Evolutionary conservation across 2,797 vertebrate genomes (phyloP), one percentile per base, ranked within the genome.

Genomic region (Mus minutoides): DNA sequence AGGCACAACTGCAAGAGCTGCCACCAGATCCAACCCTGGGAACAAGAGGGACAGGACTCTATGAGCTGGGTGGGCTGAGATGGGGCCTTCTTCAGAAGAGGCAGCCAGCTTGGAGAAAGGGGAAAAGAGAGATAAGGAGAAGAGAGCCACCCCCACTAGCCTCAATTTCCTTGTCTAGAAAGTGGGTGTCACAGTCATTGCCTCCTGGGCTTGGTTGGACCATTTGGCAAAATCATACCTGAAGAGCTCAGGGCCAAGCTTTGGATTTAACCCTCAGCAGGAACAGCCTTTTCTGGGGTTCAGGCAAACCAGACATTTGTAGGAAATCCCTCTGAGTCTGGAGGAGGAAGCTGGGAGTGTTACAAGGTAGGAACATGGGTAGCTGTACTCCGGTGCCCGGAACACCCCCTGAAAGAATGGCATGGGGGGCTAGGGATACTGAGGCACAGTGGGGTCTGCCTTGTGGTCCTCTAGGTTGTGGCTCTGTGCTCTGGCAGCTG

Each of bases 151-250:
- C 13, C 56, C 22, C 40, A 34, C 11, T 17, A 13, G 58, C 54
- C 93, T 94, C 75, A 12, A 75, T 84, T 93, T 90, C 34, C 52
- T 56, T 8, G 3, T 37, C n/a, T 24, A 26, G 67, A 40, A 90
- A 46, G 19, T 22, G 31, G 88, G 22, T 2, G 0, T 6, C 31
- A 43, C 29, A 4, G n/a, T 29, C 29, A 58, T 85, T 0, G 1
- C 21, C 62, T 46, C 34, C 79, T 62, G 52, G 56, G 69, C 64
- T 91, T 31, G 29, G 29, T 71, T 37, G 26, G 43, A 40, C 0
- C 0, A 1, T 17, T 21, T 3, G 46, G 49, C 24, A 49, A 64
- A 64, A 14, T 86, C 6, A 0, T 29, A 8, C 83, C 52, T 37
- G 58, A 49, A 37, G 17, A 78, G 91, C 7, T 2, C 46, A 0